Base-by-base conservation (phyloP, 2,888 invertebrate species). In the Caenorhabditis doughertyi region DNA sequence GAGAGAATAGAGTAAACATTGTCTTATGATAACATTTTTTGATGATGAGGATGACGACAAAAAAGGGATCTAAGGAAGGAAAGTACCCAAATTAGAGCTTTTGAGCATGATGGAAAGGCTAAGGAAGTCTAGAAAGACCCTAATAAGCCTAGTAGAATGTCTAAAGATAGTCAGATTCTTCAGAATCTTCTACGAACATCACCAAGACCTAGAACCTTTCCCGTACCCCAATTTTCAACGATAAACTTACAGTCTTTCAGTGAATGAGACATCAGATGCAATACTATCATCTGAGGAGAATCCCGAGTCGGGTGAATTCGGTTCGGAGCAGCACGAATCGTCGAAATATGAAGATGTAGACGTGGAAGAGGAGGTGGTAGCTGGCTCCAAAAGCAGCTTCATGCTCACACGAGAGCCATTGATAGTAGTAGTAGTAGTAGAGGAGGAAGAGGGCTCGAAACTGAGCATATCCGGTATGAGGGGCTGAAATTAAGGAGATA, bases 271-370 rank as follows among this genome's bases (percentile, higher is more conserved):
- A 23, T 76, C 71, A 7, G 76, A 60, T n/a, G 72, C 62, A 27
- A 67, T 77, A 35, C 84, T 80, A 49, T 85, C 85, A 67, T 86
- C 85, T 13, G 85, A 86, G 3, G 85, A 86, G 79, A 86, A 86
- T 42, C 85, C 85, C 7, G 85, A 86, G 49, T 86, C 85, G 32
- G 85, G 85, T 3, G 85, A 84, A 60, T 81, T 68, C 2, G 85
- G 85, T 53, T 84, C 84, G 35, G 79, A 71, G 74, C 67, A 72
- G 58, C 71, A 83, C 56, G 74, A 76, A 47, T 65, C 71, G 60
- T 73, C 56, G 71, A 81, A 77, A 29, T 68, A 74, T 23, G 39
- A 39, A 21, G 81, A 77, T 27, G 51, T 29, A 39, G 21, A 11
- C 9, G 23, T 16, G 53, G 56, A 65, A 55, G 35, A 60, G 42